These are phyloP conservation scores for Dryadula phaetusa DNA, from an alignment of 2,888 invertebrate species.

Conservation along the genomic window DNA sequence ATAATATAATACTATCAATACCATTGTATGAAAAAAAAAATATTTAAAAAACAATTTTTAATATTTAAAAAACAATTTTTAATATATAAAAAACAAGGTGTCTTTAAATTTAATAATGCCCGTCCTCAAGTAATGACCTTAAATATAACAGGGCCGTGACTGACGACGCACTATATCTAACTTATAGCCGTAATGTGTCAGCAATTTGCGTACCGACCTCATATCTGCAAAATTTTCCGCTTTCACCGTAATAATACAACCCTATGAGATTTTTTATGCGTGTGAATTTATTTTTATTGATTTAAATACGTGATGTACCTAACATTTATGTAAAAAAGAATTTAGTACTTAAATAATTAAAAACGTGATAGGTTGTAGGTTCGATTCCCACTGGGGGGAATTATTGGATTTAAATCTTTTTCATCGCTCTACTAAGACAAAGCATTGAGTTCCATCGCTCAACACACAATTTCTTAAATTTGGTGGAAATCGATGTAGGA, in stretches of 20 bases:
- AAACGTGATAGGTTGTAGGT: too few relatives aligned
- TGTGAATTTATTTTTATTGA: slow-evolving; percentile 13
- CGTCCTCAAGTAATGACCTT: background rate
- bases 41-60: background rate
- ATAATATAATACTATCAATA: background rate
- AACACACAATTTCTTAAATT: too few relatives aligned
- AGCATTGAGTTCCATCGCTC: too few relatives aligned
- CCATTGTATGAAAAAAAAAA: too few relatives aligned
- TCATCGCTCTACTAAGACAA: too few relatives aligned
- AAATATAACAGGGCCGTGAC: slow-evolving; percentile 38
- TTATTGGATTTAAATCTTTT: too few relatives aligned
- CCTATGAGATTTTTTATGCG: slow-evolving; percentile 7
- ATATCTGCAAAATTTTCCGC: slow-evolving; percentile 50
- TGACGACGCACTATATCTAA: slow-evolving; percentile 61
- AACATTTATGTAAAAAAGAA: background rate
- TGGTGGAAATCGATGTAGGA: too few relatives aligned
- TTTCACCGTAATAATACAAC: slow-evolving; percentile 40
- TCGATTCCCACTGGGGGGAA: too few relatives aligned
- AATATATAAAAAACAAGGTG: too few relatives aligned
- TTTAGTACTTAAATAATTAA: too few relatives aligned
- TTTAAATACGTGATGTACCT: background rate
- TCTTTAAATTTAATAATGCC: background rate
- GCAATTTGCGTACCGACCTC: slow-evolving; percentile 62
- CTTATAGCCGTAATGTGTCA: slow-evolving; percentile 72
- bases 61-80: background rate